A percentile compares a stretch with the other conserved stretches of the same genome.
These are phyloP conservation scores for Sphaerophoria taeniata DNA, from an alignment of 2,888 invertebrate genomes.

Conservation along the genomic window DNA sequence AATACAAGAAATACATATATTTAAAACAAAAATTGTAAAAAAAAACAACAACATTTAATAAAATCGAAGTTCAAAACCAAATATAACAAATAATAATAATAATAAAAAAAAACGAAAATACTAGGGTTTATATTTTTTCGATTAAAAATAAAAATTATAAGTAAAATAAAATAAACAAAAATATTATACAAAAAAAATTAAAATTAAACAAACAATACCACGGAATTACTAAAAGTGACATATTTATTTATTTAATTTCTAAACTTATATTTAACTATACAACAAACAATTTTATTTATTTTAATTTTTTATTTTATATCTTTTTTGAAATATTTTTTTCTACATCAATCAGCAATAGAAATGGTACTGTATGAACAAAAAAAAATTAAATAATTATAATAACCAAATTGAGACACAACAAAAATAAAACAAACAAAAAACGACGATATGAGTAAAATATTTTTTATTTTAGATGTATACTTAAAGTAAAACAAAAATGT, in stretches of 20 bases:
- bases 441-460: conserved; percentile 74
- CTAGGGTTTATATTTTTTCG: conserved; percentile 49
- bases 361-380: conserved; percentile 60
- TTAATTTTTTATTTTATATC: conserved; percentile 6
- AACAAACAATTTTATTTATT: conserved; percentile 54
- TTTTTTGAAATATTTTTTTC: conserved; percentile 30
- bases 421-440: conserved; percentile 48
- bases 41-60: conserved; percentile 46
- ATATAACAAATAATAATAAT: conserved; percentile 44
- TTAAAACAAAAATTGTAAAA: conserved; percentile 56
- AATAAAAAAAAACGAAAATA: conserved; percentile 41
- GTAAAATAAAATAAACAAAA: conserved; percentile 37
- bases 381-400: conserved; percentile 51
- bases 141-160: conserved; percentile 38
- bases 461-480: conserved; percentile 75
- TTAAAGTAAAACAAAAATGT: conserved; percentile 51
- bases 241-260: conserved; percentile 52
- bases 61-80: conserved; percentile 69
- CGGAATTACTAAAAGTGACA: conserved; percentile 58
- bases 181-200: conserved; percentile 16
- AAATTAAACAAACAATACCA: conserved; percentile 55
- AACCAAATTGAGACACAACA: conserved; percentile 70
- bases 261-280: conserved; percentile 32
- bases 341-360: conserved; percentile 70
- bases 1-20: conserved; percentile 42